These are phyloP conservation scores for Balaeniceps rex DNA, from an alignment of 2,113 vertebrate genomes.

Conservation along the genomic window DNA sequence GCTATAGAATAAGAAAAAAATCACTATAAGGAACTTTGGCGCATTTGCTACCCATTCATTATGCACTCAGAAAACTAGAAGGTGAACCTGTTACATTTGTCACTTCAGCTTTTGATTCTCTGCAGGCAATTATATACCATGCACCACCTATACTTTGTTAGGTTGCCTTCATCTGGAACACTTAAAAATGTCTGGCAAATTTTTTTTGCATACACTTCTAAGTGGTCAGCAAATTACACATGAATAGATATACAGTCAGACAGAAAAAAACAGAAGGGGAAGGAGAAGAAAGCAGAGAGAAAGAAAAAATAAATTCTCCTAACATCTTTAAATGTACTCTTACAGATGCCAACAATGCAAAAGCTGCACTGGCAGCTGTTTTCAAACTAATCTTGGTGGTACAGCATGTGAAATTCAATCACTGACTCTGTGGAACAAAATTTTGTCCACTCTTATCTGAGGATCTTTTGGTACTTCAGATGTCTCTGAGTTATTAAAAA, in stretches of 20 bases:
- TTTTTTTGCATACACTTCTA: not conserved
- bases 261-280: not conserved
- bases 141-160: not conserved
- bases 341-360: not conserved
- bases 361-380: not conserved
- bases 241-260: not conserved
- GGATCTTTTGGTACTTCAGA: not conserved
- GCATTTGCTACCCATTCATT: not conserved
- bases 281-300: not conserved
- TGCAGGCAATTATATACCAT: not conserved
- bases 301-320: not conserved
- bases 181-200: not conserved
- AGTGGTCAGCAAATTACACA: not conserved
- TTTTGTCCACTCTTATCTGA: not conserved
- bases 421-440: not conserved
- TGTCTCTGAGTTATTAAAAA: not conserved
- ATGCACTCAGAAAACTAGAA: not conserved
- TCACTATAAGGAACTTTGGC: not conserved
- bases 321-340: not conserved
- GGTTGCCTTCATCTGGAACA: not conserved
- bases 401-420: not conserved
- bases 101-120: not conserved
- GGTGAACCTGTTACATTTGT: not conserved
- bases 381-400: not conserved
- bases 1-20: constrained; percentile 12